A percentile compares a stretch with the other conserved stretches of the same genome.
Evolutionary conservation across 1,140 invertebrate genomes (phyloP).

Genomic region (Leptoteleia sp.): DNA sequence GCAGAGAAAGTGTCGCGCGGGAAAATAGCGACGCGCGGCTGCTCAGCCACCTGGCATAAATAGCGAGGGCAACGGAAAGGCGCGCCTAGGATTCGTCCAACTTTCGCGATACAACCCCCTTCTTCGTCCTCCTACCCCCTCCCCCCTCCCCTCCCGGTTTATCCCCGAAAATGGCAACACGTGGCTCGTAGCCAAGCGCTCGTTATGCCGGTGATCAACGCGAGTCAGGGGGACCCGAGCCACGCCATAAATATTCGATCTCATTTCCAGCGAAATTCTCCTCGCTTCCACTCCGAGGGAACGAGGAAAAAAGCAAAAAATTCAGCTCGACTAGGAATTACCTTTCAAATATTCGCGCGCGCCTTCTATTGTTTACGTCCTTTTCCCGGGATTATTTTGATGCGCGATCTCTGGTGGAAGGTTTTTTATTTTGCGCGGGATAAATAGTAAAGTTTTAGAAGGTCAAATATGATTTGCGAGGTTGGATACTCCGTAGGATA

Average conservation of each 20-base stretch:
- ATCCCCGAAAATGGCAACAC: constrained; percentile 37
- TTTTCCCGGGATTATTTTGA: too few relatives aligned
- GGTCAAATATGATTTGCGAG: too few relatives aligned
- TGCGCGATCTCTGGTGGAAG: too few relatives aligned
- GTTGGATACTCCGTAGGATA: too few relatives aligned
- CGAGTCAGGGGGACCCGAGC: constrained; percentile 8
- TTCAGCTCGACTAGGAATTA: too few relatives aligned
- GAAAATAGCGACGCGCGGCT: constrained; percentile 68
- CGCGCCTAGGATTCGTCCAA: constrained; percentile 26
- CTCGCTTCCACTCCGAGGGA: too few relatives aligned
- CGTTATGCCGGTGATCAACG: constrained; percentile 62
- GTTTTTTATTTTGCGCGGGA: too few relatives aligned
- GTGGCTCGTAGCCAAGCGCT: constrained; percentile 60
- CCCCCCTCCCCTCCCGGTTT: constrained; percentile 50
- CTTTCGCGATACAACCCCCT: constrained; percentile 29
- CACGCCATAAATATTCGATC: constrained; percentile 45
- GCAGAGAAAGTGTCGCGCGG: constrained; percentile 73
- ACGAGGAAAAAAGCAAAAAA: too few relatives aligned
- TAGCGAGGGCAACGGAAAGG: constrained; percentile 70
- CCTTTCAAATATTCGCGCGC: too few relatives aligned
- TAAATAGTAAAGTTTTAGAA: too few relatives aligned
- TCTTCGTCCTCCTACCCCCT: constrained; percentile 49
- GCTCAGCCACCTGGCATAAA: constrained; percentile 77
- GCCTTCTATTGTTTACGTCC: too few relatives aligned
- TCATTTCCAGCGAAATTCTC: constrained; percentile 35